Evolutionary conservation across 2,888 invertebrate genomes (phyloP).

Genomic region (Sericinus montela): DNA sequence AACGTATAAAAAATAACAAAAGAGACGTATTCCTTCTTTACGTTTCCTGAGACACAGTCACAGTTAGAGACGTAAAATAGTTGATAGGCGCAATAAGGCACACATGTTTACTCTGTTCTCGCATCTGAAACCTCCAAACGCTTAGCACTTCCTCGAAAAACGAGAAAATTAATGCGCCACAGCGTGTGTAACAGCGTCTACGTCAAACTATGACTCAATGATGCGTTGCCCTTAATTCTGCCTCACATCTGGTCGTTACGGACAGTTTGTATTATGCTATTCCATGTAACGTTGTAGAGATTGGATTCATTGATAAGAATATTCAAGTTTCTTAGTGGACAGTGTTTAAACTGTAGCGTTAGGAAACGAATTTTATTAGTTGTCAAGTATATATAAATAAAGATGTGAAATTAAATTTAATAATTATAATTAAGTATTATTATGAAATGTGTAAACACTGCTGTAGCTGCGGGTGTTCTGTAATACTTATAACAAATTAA

Average conservation of each 20-base stretch:
- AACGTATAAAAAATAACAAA: too few species aligned
- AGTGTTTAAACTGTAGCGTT: too few species aligned
- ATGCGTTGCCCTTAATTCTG: slow-evolving; percentile 13
- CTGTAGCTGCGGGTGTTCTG: too few species aligned
- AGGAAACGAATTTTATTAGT: too few species aligned
- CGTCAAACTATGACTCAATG: slow-evolving; percentile 12
- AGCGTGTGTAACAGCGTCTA: slow-evolving; percentile 4
- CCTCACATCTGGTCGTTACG: slow-evolving; percentile 11
- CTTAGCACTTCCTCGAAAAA: slow-evolving; percentile 6
- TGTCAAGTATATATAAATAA: too few species aligned
- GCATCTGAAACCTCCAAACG: neutral
- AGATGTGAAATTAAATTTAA: too few species aligned
- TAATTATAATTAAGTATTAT: too few species aligned
- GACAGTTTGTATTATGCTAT: slow-evolving; percentile 2
- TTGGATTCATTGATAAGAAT: slow-evolving; percentile 4
- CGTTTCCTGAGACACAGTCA: too few species aligned
- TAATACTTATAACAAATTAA: too few species aligned
- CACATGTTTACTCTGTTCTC: neutral
- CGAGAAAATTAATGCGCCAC: slow-evolving; percentile 4
- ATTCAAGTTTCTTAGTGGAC: neutral
- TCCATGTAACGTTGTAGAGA: neutral
- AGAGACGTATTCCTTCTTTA: too few species aligned
- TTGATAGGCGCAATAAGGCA: neutral
- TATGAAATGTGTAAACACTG: too few species aligned
- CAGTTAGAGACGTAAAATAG: too few species aligned